phyloP scores from a whole-genome alignment of 2,888 invertebrate species.

The Tinea semifulvella region DNA sequence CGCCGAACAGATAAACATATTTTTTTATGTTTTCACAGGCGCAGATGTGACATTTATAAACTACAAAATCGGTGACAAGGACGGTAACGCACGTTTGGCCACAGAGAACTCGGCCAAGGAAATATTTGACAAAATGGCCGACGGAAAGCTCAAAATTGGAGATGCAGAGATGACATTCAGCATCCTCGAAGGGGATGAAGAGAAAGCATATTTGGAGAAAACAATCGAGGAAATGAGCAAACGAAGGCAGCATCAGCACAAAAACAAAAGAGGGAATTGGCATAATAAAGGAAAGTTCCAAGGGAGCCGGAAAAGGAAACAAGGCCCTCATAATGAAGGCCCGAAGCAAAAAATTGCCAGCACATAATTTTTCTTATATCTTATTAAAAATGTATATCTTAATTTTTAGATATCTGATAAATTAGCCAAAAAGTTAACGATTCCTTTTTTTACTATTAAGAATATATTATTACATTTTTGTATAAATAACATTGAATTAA shows the following conservation, averaged over 20 bases:
- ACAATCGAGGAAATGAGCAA: slow-evolving; percentile 69
- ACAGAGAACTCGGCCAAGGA: slow-evolving; percentile 75
- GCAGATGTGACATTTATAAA: slow-evolving; percentile 78
- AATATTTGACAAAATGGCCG: slow-evolving; percentile 69
- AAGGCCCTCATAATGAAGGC: not conserved
- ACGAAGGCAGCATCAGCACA: slow-evolving; percentile 57
- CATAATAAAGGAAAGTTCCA: slow-evolving; percentile 31
- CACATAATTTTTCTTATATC: not conserved
- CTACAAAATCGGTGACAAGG: slow-evolving; percentile 75
- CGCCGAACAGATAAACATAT: too few species aligned
- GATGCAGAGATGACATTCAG: slow-evolving; percentile 62
- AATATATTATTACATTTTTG: too few species aligned
- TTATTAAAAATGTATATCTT: too few species aligned
- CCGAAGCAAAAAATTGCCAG: not conserved
- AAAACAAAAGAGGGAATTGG: slow-evolving; percentile 25
- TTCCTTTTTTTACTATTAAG: too few species aligned
- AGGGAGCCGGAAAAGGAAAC: slow-evolving; percentile 35
- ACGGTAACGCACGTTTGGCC: slow-evolving; percentile 77
- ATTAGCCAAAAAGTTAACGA: too few species aligned
- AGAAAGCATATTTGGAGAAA: slow-evolving; percentile 71
- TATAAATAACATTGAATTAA: too few species aligned
- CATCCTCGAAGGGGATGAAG: slow-evolving; percentile 76
- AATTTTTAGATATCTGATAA: too few species aligned
- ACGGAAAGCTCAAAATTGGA: slow-evolving; percentile 66
- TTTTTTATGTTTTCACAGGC: slow-evolving; percentile 30